A percentile compares a stretch with the other conserved stretches of the same genome.
These are phyloP conservation scores for Acipenser oxyrinchus DNA, from an alignment of 2,797 vertebrate species.

Conservation along the genomic window DNA sequence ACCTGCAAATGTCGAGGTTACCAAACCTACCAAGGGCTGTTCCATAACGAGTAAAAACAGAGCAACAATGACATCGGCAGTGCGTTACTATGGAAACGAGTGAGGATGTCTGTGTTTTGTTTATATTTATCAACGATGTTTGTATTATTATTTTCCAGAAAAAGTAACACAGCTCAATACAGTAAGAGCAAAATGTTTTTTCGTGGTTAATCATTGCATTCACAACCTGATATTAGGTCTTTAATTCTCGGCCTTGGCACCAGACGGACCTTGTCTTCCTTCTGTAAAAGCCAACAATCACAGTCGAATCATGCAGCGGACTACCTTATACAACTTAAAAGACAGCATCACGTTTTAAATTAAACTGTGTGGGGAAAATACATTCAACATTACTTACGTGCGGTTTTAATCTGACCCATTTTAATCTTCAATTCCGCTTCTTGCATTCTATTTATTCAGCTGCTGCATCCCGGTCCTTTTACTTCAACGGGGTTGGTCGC, in stretches of 20 bases:
- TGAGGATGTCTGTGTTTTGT: conserved; percentile 15
- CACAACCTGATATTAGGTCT: too few relatives aligned
- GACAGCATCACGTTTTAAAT: not conserved
- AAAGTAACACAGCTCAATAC: too few relatives aligned
- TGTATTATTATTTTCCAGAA: too few relatives aligned
- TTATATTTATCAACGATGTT: not conserved
- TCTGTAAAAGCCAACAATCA: conserved; percentile 35
- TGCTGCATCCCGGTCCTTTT: conserved; percentile 35
- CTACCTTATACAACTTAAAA: not conserved
- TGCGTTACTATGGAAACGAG: conserved; percentile 60
- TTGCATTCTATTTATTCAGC: conserved; percentile 41
- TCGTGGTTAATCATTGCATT: too few relatives aligned
- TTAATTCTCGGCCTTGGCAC: not conserved
- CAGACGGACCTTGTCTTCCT: conserved; percentile 37
- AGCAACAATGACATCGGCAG: conserved; percentile 26
- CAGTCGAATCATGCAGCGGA: conserved; percentile 29
- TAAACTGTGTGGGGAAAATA: not conserved
- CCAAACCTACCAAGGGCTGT: too few relatives aligned
- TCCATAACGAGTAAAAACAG: too few relatives aligned
- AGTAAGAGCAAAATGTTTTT: too few relatives aligned
- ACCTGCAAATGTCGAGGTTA: too few relatives aligned
- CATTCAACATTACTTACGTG: conserved; percentile 45
- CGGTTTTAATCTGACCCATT: not conserved
- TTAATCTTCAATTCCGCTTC: not conserved
- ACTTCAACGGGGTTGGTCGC: conserved; percentile 30